These are phyloP conservation scores for Drosophila azteca DNA, from an alignment of 1,140 invertebrate species.

Conservation along the genomic window DNA sequence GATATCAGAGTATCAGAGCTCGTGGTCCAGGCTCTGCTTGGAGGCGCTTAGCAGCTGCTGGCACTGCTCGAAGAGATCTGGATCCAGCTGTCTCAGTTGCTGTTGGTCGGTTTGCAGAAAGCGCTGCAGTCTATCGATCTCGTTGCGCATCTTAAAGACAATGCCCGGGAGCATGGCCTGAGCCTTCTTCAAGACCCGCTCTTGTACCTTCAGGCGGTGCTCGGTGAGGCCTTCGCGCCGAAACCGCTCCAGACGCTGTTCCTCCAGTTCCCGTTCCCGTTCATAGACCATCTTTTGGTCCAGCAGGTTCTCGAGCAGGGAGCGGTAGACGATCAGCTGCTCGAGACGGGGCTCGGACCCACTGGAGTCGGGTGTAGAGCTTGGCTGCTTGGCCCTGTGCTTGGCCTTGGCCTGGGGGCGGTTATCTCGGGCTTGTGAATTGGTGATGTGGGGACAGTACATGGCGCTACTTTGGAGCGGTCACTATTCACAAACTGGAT, in stretches of 20 bases:
- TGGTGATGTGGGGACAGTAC: constrained; percentile 35
- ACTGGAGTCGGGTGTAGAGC: neutral
- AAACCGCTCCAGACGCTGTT: constrained; percentile 51
- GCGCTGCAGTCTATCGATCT: constrained; percentile 48
- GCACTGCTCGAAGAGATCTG: constrained; percentile 20
- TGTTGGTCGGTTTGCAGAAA: constrained; percentile 32
- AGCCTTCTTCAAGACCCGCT: constrained; percentile 40
- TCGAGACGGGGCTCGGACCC: constrained; percentile 45
- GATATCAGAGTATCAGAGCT: neutral
- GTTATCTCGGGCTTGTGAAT: constrained; percentile 11
- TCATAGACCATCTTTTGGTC: constrained; percentile 59
- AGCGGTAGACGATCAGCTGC: constrained; percentile 54
- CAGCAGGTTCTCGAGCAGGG: constrained; percentile 49
- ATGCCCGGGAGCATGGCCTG: constrained; percentile 53
- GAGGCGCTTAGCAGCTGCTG: constrained; percentile 26
- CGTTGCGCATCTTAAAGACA: constrained; percentile 62
- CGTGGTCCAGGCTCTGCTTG: constrained; percentile 31
- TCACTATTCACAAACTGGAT: no score
- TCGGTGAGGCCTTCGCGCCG: constrained; percentile 40
- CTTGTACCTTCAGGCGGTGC: constrained; percentile 37
- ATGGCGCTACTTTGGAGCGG: neutral
- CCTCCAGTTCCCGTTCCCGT: constrained; percentile 38
- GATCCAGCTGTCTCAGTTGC: constrained; percentile 31
- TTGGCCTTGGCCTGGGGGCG: neutral
- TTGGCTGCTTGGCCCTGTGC: no score